Base-by-base conservation (phyloP, 1,140 invertebrate genomes). In the Leptinotarsa texana region DNA sequence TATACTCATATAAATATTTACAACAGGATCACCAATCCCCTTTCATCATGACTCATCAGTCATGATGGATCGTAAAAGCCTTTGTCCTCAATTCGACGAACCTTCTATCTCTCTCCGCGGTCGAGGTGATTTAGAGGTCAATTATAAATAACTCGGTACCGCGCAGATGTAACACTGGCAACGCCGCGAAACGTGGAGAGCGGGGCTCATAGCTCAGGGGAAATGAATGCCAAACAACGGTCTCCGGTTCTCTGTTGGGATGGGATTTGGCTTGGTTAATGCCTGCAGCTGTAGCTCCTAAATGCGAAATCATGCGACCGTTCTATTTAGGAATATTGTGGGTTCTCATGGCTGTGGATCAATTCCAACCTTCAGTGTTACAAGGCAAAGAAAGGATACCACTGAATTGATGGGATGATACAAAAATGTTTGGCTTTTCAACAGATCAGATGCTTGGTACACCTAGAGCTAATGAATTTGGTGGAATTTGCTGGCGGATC, bases 121-220 rank as follows among this genome's bases (percentile, higher is more conserved):
- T 8, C 6, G 48, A 69, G 68, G 68, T 69, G 33, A 69, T 18
- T 42, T 48, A 49, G 48, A 69, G 68, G 68, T 69, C 68, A 69
- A 51, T 69, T 69, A 69, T 48, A 69, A 69, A 69, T 69, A 69
- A 48, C 68, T 69, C 33, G 68, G 68, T 48, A 69, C 33, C 68
- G 48, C 48, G 68, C 68, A 69, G 48, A n/a, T 69, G 33, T 18
- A 13, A n/a, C n/a, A 22, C 11, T 42, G 68, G 68, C 68, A 69
- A 69, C 68, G 68, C 22, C 48, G 68, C 68, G n/a, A 22, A 57
- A 57, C 48, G 22, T 8, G 48, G 33, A 49, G 48, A 47, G 47
- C 48, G 27, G 68, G 68, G 68, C 48, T 13, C 21, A 42, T 4
- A 3, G 47, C 33, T 18, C 51, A 15, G 51, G 51, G 51, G 51